Evolutionary conservation across 2,113 vertebrate species (phyloP), one percentile per base, ranked within the genome.

Genomic region (Corythornis cristatus): DNA sequence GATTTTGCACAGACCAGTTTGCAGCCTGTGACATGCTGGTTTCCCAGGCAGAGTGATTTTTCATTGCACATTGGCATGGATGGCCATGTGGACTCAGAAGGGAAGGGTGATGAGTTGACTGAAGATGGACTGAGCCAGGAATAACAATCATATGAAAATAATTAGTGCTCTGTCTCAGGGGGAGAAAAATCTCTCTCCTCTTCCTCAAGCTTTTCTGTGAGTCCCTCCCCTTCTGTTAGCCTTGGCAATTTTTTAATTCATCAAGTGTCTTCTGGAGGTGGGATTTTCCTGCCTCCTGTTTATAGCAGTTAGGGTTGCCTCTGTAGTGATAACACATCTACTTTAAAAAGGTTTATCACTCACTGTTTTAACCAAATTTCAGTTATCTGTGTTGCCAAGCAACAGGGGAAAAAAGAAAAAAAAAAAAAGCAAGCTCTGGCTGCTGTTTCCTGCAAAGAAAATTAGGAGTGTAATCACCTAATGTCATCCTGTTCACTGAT

Each of bases 381-480:
- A 58, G 43, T 45, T 54, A 56, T 46, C 51, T 77, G 46, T 62
- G 88, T 96, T 96, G 70, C 96, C 42, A 85, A 83, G 95, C 91
- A 97, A 96, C 88, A 65, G 70, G n/a, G 33, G 33, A 33, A 33
- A 33, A 33, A 33, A 33, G 6, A 11, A 21, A 33, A 25, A 40
- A 64, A 46, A 21, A 93, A 26, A 73, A 95, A 76, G 43, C 66
- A 74, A 45, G 31, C 46, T 92, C 68, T 76, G 48, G 31, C 46
- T 92, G 76, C 65, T 66, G 58, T 84, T 93, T 96, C 82, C 86
- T 79, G 83, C 76, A 57, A 37, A 84, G 87, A 94, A 90, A 95
- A 94, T 87, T 81, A 92, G 68, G 53, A 83, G 78, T 45, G 28
- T 87, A 95, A 96, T 93, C 88, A 83, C 56, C 81, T 79, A 88